Base-by-base conservation (phyloP, 2,888 invertebrate species). In the Anoncus sp. region DNA sequence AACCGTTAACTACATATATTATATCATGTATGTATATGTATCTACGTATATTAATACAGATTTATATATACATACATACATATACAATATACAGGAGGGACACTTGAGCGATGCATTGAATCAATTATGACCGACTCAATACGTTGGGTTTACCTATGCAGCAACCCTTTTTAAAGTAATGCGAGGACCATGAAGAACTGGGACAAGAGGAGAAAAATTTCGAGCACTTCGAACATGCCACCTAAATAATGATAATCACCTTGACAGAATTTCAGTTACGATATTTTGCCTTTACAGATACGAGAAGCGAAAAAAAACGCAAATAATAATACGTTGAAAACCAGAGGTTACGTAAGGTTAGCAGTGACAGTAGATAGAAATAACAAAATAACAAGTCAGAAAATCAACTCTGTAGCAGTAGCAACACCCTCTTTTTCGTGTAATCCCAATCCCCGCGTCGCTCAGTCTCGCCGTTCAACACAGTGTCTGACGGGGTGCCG, bases 401-500 rank as follows among this genome's bases (percentile, higher is more conserved):
- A 49, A 38, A 51, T 40, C 55, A 38, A 51, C 62, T 24, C 49
- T 18, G 14, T 43, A 57, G 22, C 69, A 22, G 20, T 51, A 55
- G 20, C 71, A 20, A 57, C 71, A 51, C 66, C 38, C 66, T 75
- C 55, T 45, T 60, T 60, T 71, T 20, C 31, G 55, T 43, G 62
- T 70, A 18, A 38, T n/a, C 43, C 22, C 59, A 49, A 67, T 69
- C 70, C 22, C 47, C 63, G 65, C 70, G 75, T 69, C 77, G 55
- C 66, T 75, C 59, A 60, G 22, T 67, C 74, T 67, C 66, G 27
- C 18, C 53, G 67, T 53, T 10, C 43, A 71, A 59, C 38, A 57
- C 27, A 20, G 66, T 59, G 49, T 43, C 57, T 70, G 62, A 62
- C 76, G 79, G 81, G 81, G 78, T 77, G 79, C 77, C 73, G 78